Evolutionary conservation across 2,797 vertebrate species (phyloP).

Genomic region (Helicolenus hilgendorfi): DNA sequence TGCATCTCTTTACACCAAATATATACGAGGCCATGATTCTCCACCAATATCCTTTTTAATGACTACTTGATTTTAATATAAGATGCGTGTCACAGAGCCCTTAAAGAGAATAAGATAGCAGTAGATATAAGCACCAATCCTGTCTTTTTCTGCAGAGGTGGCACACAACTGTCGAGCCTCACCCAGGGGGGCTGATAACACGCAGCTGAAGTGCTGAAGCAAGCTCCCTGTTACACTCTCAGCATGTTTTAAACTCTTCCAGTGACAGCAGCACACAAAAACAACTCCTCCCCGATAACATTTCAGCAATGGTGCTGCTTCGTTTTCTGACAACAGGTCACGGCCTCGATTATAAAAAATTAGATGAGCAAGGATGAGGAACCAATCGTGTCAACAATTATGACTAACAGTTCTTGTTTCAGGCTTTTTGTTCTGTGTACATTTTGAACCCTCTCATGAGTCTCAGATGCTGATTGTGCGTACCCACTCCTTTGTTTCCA

Average conservation of each 20-base stretch:
- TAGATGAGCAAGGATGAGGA: background rate
- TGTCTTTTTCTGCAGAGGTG: slow-evolving; percentile 70
- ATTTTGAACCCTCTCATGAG: background rate
- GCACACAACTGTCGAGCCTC: slow-evolving; percentile 48
- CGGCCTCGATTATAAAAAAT: slow-evolving; percentile 7
- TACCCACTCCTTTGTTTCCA: background rate
- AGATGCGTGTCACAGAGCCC: slow-evolving; percentile 33
- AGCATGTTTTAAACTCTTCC: slow-evolving; percentile 26
- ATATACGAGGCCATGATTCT: background rate
- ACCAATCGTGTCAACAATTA: slow-evolving; percentile 2
- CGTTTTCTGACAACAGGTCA: slow-evolving; percentile 44
- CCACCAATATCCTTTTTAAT: background rate
- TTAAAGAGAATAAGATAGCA: slow-evolving; percentile 50
- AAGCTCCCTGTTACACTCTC: slow-evolving; percentile 48
- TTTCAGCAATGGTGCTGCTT: slow-evolving; percentile 13
- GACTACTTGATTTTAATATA: background rate
- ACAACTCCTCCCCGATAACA: slow-evolving; percentile 19
- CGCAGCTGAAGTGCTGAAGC: slow-evolving; percentile 66
- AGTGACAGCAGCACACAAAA: slow-evolving; percentile 43
- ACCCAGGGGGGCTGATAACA: slow-evolving; percentile 60
- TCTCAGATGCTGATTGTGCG: background rate
- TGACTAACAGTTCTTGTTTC: background rate
- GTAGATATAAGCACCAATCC: slow-evolving; percentile 39
- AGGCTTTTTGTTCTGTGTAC: background rate
- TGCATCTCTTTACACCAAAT: background rate